Base-by-base conservation (phyloP, 2,113 vertebrate genomes). In the Alouatta palliata region DNA sequence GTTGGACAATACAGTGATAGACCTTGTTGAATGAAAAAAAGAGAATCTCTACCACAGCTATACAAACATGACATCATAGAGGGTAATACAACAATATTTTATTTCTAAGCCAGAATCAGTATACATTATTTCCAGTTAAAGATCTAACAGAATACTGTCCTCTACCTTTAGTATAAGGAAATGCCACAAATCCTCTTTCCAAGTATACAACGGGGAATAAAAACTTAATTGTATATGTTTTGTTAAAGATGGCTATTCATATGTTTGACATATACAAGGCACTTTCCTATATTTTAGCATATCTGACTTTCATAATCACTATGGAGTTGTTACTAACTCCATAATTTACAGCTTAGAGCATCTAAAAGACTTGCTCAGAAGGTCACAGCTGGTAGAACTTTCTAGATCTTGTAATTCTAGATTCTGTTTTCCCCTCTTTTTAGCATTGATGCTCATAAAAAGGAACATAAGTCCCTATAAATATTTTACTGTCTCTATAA, bases 401-500 rank as follows among this genome's bases (percentile, higher is more conserved):
- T 76, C 16, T 17, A 61, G 58, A 19, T 75, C 45, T 56, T 20
- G 35, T 6, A 13, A 92, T 73, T 73, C 45, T n/a, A 61, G 79
- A 66, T 73, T 79, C n/a, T 75, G 20, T 45, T 83, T 45, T 43
- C 37, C 8, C 45, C 11, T n/a, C 47, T 43, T 58, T 82, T 79
- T 37, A 7, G 5, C 40, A 80, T 9, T 73, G 45, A 75, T 95
- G 95, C 61, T 80, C 37, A 85, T 19, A 49, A 30, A n/a, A 89
- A 88, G 21, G 27, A 87, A 90, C 45, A n/a, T 58, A 92, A 66
- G 64, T n/a, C 32, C 2, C 20, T 80, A 10, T 17, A 66, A 92
- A 85, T 16, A 80, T 79, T 96, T 94, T 87, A 87, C 47, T 90
- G 8, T 94, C 68, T 96, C 92, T 40, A 56, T 35, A 66, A 94